phyloP scores from a whole-genome alignment of 2,888 invertebrate species.

The Kryphioiulus occultus region DNA sequence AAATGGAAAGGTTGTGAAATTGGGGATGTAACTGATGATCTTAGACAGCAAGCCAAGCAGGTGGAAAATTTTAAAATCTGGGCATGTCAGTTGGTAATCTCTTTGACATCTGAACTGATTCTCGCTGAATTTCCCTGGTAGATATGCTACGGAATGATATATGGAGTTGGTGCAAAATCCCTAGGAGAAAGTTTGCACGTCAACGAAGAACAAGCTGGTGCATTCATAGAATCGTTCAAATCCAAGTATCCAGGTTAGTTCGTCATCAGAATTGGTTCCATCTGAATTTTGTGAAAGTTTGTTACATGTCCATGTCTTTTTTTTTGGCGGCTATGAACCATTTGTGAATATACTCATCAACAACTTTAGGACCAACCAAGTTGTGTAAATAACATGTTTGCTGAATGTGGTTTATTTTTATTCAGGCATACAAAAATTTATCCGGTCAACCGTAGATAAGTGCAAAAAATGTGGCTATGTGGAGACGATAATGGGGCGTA shows the following conservation, averaged over 20 bases:
- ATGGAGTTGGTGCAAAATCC: constrained; percentile 90
- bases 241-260: constrained; percentile 76
- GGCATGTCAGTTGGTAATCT: neutral
- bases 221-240: constrained; percentile 71
- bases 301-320: no score
- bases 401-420: neutral
- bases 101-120: neutral
- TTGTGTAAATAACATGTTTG: constrained; percentile 51
- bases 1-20: constrained; percentile 77
- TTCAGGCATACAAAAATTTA: constrained; percentile 70
- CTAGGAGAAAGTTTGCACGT: constrained; percentile 81
- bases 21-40: constrained; percentile 71
- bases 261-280: neutral
- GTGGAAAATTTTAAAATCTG: constrained; percentile 57
- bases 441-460: constrained; percentile 68
- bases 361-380: neutral
- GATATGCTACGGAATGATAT: constrained; percentile 95
- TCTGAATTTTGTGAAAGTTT: no score
- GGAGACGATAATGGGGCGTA: constrained; percentile 80
- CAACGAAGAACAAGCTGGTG: constrained; percentile 77
- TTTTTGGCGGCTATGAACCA: no score
- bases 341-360: neutral
- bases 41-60: constrained; percentile 84
- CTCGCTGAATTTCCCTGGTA: constrained; percentile 63
- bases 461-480: constrained; percentile 79